Base-by-base conservation (phyloP, 2,113 vertebrate species). In the human (Homo sapiens) region DNA sequence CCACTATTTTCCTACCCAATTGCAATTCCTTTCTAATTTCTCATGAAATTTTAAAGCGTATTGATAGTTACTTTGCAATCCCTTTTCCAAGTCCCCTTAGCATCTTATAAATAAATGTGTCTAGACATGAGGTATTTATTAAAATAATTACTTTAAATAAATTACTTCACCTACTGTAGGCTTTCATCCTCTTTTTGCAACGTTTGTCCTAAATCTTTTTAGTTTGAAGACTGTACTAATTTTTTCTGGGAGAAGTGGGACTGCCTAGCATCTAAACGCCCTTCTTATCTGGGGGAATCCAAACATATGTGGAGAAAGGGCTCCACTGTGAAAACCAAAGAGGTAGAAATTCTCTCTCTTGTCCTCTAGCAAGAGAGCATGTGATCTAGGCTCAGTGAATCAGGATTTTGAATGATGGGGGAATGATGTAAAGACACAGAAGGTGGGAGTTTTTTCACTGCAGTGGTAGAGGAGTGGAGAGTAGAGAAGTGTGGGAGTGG, bases 21-120 rank as follows among this genome's bases (percentile, higher is more conserved):
- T 94, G 81, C 73, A 59, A 40, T 35, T 95, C 27, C 75, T 72
- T 73, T 73, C 30, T 57, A 59, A 38, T 90, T 79, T 90, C 75
- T 93, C 18, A 20, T 75, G 61, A 88, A 94, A 52, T 73, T 96
- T 73, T 83, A 73, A 97, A 45, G 20, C 78, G 59, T 94, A 79
- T 75, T 73, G 89, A 59, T 83, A 68, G 52, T 50, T 81, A 72
- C 23, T 90, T 82, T 90, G 22, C 22, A 73, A 66, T 50, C 30
- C 20, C 4, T 90, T 83, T 85, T 40, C 66, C 73, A 92, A 90
- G 32, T 72, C 92, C 94, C 83, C n/a, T 75, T 38, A 94, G 45
- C 11, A 52, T 72, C 32, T 89, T 93, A 95, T 23, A 40, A 85
- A 89, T 55, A 92, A 92, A 90, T 76, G 38, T 92, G 40, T 79